Evolutionary conservation across 2,888 invertebrate species (phyloP), one percentile per base, ranked within the genome.

Genomic region (Muschampia plurimacula): DNA sequence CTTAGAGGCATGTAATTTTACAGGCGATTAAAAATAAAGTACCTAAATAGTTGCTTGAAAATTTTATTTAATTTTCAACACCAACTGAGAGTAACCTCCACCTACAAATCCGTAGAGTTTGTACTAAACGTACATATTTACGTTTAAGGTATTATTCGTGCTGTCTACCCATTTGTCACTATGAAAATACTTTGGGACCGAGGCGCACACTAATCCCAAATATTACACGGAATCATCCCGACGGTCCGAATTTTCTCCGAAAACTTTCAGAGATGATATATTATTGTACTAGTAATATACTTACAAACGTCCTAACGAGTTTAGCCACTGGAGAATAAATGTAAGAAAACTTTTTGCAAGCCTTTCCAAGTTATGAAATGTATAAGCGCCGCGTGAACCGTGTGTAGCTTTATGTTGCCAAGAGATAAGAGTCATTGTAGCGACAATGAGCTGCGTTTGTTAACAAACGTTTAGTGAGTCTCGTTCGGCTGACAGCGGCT

Each of bases 161-260:
- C 76, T 78, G 81, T 84, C 80, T 81, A 79, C 81, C 81, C 86
- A 88, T 89, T 89, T 87, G 85, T 90, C 87, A 87, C 86, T 80
- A 72, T 83, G 78, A 32, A 32, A 49, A 1, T 49, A 57, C 22
- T 28, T 8, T 28, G 12, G 55, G 28, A 32, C 32, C 78, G 75
- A 10, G 57, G 60, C 28, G 39, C 41, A 13, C 78, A 80, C 81
- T 90, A 89, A 90, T 88, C 88, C 86, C 57, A 78, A 79, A 86
- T 86, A 86, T 89, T 86, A 89, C 86, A 82, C 67, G 81, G 85
- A 83, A 89, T 90, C 87, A 88, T 88, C 84, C 84, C 82, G 67
- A 73, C 77, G 82, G 81, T 82, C 78, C 78, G 76, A 82, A 82
- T 82, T 81, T 82, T 82, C 76, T 78, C 41, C 66, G 79, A 74